A percentile compares a stretch with the other conserved stretches of the same genome.
Evolutionary conservation across 2,888 invertebrate genomes (phyloP).

Genomic region (Sinelater perroti): DNA sequence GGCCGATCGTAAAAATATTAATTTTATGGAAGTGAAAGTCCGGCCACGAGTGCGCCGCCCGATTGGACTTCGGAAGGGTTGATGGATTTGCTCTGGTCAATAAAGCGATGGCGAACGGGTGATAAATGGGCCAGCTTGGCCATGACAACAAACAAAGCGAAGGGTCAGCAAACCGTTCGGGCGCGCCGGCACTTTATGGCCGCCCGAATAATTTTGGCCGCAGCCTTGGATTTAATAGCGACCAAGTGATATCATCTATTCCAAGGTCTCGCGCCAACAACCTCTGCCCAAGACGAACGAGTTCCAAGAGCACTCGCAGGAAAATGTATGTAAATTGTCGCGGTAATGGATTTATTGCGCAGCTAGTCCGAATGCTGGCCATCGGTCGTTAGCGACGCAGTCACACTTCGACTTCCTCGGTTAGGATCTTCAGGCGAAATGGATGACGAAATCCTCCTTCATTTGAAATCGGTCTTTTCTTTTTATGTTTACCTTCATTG

Average conservation of each 20-base stretch:
- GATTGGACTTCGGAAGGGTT: constrained; percentile 9
- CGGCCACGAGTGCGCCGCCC: not conserved
- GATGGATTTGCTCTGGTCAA: constrained; percentile 5
- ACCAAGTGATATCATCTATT: constrained; percentile 38
- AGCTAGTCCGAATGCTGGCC: too few species aligned
- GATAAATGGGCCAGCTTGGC: constrained; percentile 15
- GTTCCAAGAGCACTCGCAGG: constrained; percentile 18
- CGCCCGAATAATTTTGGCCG: constrained; percentile 40
- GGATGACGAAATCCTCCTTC: too few species aligned
- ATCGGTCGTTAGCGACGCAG: too few species aligned
- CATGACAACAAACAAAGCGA: constrained; percentile 24
- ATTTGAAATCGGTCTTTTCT: too few species aligned
- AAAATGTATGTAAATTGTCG: constrained; percentile 19
- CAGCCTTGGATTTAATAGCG: constrained; percentile 39
- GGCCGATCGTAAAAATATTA: constrained; percentile 23
- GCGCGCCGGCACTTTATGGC: constrained; percentile 37
- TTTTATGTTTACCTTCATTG: too few species aligned
- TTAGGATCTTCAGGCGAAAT: too few species aligned
- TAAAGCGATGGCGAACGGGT: constrained; percentile 19
- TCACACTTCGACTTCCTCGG: too few species aligned
- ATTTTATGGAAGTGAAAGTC: constrained; percentile 29
- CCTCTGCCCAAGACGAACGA: constrained; percentile 24
- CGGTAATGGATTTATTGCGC: too few species aligned
- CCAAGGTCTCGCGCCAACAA: constrained; percentile 43
- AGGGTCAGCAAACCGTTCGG: constrained; percentile 39